Evolutionary conservation across 2,797 vertebrate genomes (phyloP).

Genomic region (Hirundo rustica): DNA sequence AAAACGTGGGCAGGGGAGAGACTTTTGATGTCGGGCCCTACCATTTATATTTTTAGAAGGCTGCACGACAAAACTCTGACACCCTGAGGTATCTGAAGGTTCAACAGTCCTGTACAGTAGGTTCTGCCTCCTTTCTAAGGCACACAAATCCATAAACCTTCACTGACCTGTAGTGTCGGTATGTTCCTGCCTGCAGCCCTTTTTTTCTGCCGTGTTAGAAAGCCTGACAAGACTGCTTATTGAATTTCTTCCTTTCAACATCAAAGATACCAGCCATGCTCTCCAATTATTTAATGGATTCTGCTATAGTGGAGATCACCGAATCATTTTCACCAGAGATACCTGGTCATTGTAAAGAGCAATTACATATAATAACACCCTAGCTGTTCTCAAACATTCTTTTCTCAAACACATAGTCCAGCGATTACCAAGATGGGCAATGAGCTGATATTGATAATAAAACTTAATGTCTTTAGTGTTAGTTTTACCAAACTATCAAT

Average conservation of each 20-base stretch:
- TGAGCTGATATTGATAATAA: slow-evolving; percentile 57
- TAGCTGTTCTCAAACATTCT: slow-evolving; percentile 62
- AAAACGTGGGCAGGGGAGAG: slow-evolving; percentile 26
- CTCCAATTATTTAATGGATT: slow-evolving; percentile 78
- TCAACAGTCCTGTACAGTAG: slow-evolving; percentile 51
- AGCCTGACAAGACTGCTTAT: slow-evolving; percentile 67
- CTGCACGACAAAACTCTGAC: slow-evolving; percentile 54
- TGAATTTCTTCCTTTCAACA: slow-evolving; percentile 73
- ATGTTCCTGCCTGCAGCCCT: slow-evolving; percentile 56
- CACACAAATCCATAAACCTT: slow-evolving; percentile 55
- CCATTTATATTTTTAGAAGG: slow-evolving; percentile 68
- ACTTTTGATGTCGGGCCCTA: slow-evolving; percentile 52
- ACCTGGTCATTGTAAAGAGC: slow-evolving; percentile 69
- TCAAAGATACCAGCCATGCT: slow-evolving; percentile 64
- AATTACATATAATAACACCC: slow-evolving; percentile 73
- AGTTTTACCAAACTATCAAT: slow-evolving; percentile 44
- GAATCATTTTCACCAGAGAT: slow-evolving; percentile 67
- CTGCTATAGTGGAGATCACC: slow-evolving; percentile 59
- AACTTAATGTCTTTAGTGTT: slow-evolving; percentile 21
- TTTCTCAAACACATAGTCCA: slow-evolving; percentile 63
- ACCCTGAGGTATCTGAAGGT: slow-evolving; percentile 63
- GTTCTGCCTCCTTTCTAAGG: slow-evolving; percentile 48
- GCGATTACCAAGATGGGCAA: slow-evolving; percentile 55
- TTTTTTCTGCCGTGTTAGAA: slow-evolving; percentile 67
- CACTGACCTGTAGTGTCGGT: slow-evolving; percentile 61